phyloP scores from a whole-genome alignment of 2,113 vertebrate genomes.

The Microcebus tavaratra region DNA sequence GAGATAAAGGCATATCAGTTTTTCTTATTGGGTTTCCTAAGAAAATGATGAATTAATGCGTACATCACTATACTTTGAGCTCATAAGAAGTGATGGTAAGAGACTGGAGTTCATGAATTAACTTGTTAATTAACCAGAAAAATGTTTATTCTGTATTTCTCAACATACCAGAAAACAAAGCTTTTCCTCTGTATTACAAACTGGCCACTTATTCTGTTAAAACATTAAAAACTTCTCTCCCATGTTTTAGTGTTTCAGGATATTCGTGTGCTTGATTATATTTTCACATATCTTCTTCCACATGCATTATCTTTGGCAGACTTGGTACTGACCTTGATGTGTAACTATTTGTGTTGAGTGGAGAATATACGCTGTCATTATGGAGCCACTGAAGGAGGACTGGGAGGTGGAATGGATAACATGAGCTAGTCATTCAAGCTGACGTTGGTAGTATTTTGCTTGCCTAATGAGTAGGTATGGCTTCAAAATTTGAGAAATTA shows the following conservation, averaged over 20 bases:
- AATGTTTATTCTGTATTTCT: neutral
- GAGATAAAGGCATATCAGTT: neutral
- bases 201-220: neutral
- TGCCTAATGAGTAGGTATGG: neutral
- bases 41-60: neutral
- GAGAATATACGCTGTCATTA: neutral
- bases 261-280: neutral
- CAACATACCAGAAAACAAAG: neutral
- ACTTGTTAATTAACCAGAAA: neutral
- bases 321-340: neutral
- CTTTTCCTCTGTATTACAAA: neutral
- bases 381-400: neutral
- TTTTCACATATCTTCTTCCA: neutral
- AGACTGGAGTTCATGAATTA: neutral
- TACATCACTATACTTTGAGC: neutral
- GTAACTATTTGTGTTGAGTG: neutral
- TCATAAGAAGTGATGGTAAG: neutral
- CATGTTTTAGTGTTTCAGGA: neutral
- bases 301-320: neutral
- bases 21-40: neutral
- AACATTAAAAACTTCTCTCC: neutral
- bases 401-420: neutral
- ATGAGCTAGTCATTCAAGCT: neutral
- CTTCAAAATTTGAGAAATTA: neutral
- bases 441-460: neutral